These are phyloP conservation scores for Pseudomyrmex flavicornis DNA, from an alignment of 1,140 invertebrate genomes.

Conservation along the genomic window DNA sequence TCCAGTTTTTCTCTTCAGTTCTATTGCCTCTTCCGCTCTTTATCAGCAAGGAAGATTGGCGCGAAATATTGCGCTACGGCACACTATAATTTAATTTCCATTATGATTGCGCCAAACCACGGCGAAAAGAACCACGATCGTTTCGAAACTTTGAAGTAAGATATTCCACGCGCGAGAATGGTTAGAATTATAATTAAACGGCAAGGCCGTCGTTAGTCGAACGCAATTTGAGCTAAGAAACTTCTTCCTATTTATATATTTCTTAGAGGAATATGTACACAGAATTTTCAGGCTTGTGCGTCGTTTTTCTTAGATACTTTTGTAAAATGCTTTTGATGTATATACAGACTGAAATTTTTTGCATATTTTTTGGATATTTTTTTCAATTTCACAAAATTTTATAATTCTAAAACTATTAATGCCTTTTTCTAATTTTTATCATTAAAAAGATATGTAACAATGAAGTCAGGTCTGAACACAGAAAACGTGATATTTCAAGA, in stretches of 20 bases:
- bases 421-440: too few relatives aligned
- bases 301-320: too few relatives aligned
- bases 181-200: constrained; percentile 54
- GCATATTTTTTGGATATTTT: too few relatives aligned
- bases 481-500: constrained; percentile 4
- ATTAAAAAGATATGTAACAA: too few relatives aligned
- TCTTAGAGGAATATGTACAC: neutral
- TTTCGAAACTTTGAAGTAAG: constrained; percentile 45
- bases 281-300: neutral
- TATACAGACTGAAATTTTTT: too few relatives aligned
- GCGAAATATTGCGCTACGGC: constrained; percentile 59
- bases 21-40: neutral
- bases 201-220: constrained; percentile 29
- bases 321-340: too few relatives aligned
- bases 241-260: constrained; percentile 1
- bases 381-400: too few relatives aligned
- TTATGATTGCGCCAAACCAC: constrained; percentile 66
- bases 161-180: neutral
- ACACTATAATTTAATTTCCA: constrained; percentile 68
- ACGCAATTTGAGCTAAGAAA: constrained; percentile 19
- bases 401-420: neutral
- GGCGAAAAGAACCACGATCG: constrained; percentile 50
- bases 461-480: too few relatives aligned
- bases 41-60: constrained; percentile 28
- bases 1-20: constrained; percentile 3